Conservation (phyloP, 2,797 vertebrate species). For the Perodicticus potto region DNA sequence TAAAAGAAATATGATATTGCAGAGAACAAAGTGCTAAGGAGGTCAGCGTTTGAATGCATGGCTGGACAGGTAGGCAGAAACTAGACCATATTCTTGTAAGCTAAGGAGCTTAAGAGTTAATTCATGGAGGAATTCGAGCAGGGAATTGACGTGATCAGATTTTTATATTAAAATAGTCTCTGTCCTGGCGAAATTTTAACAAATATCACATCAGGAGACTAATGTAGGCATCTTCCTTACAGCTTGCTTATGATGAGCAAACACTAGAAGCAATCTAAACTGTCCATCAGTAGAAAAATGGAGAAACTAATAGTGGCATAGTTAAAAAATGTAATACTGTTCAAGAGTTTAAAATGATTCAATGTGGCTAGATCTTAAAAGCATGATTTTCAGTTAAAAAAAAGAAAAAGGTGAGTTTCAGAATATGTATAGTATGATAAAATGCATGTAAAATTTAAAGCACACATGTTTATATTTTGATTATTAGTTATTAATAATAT, state of each 20-base stretch:
- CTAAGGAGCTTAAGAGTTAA: background rate
- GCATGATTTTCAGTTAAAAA: background rate
- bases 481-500: background rate
- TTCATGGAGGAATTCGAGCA: background rate
- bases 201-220: background rate
- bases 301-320: too few species aligned
- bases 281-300: background rate
- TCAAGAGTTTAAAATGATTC: background rate
- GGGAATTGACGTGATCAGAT: background rate
- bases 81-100: background rate
- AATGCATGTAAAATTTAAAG: background rate
- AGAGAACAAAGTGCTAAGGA: background rate
- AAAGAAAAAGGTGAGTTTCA: background rate
- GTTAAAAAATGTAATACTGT: background rate
- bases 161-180: background rate
- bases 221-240: background rate
- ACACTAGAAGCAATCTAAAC: background rate
- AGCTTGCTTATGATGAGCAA: background rate
- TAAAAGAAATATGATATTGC: background rate
- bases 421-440: background rate
- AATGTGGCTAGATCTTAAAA: background rate
- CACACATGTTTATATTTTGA: background rate
- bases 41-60: background rate
- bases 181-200: background rate
- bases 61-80: background rate